Percentiles rank a stretch among this genome's conserved stretches.
phyloP scores from a whole-genome alignment of 2,888 invertebrate genomes.

The Calephelis perditalis region DNA sequence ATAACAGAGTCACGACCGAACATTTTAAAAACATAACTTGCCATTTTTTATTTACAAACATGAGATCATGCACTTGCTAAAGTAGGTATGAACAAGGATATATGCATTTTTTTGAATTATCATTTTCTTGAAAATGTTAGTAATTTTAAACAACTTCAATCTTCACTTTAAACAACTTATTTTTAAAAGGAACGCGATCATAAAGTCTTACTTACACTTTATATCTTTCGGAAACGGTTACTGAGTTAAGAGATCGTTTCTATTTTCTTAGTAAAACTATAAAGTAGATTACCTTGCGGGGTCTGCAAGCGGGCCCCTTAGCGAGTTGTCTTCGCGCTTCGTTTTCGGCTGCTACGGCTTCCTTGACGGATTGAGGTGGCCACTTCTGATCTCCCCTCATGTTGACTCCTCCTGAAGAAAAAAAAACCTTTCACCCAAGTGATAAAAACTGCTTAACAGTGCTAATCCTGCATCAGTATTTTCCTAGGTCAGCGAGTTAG shows the following conservation, averaged over 20 bases:
- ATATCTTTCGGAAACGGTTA: neutral
- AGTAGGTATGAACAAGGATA: too few species aligned
- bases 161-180: neutral
- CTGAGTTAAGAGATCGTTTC: neutral
- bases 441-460: too few species aligned
- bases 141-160: neutral
- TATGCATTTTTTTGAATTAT: too few species aligned
- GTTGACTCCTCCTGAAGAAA: conserved; percentile 82
- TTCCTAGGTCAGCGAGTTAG: too few species aligned
- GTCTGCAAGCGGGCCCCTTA: conserved; percentile 86
- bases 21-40: too few species aligned
- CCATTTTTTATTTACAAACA: too few species aligned
- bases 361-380: conserved; percentile 89
- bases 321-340: conserved; percentile 84
- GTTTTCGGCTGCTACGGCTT: conserved; percentile 85
- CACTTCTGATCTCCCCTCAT: conserved; percentile 93
- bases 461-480: too few species aligned
- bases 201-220: conserved; percentile 3
- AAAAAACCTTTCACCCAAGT: neutral
- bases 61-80: too few species aligned
- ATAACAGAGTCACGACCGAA: too few species aligned
- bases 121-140: too few species aligned
- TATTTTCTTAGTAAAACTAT: neutral
- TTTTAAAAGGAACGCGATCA: neutral
- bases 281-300: conserved; percentile 68